A percentile compares a stretch with the other conserved stretches of the same genome.
Conservation (phyloP, 2,113 vertebrate species). For the Pogonocichla stellata region DNA sequence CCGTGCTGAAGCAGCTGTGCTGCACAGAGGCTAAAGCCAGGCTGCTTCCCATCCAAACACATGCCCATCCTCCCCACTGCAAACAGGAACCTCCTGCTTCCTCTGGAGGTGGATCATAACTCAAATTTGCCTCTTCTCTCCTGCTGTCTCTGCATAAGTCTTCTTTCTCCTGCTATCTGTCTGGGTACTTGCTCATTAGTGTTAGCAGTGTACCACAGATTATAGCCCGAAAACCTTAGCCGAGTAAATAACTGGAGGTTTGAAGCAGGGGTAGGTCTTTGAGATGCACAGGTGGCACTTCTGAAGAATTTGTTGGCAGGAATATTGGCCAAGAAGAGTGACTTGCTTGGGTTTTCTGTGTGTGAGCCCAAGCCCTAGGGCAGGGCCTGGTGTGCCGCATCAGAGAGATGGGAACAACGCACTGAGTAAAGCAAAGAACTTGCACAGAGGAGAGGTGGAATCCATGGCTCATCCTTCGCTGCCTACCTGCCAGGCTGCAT, state of each 20-base stretch:
- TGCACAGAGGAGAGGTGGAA: neutral
- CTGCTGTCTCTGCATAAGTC: neutral
- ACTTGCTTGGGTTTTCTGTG: neutral
- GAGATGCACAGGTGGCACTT: neutral
- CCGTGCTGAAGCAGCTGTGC: neutral
- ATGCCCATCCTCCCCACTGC: fast-evolving
- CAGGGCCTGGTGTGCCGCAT: fast-evolving
- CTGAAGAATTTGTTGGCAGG: neutral
- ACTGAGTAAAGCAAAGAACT: neutral
- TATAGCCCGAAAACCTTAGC: neutral
- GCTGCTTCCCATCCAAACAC: fast-evolving
- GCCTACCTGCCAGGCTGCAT: neutral
- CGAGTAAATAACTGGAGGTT: neutral
- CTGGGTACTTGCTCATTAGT: neutral
- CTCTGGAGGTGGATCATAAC: neutral
- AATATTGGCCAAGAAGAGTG: neutral
- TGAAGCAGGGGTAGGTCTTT: neutral
- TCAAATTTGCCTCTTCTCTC: neutral
- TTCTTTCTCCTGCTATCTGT: neutral
- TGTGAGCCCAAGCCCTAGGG: neutral
- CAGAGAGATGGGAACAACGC: neutral
- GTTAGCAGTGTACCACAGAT: neutral
- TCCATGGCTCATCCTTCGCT: neutral
- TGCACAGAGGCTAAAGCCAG: neutral
- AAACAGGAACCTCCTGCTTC: neutral